Percentiles rank a stretch among this genome's conserved stretches.
These are phyloP conservation scores for Onychomys arenicola DNA, from an alignment of 2,797 vertebrate species.

Conservation along the genomic window DNA sequence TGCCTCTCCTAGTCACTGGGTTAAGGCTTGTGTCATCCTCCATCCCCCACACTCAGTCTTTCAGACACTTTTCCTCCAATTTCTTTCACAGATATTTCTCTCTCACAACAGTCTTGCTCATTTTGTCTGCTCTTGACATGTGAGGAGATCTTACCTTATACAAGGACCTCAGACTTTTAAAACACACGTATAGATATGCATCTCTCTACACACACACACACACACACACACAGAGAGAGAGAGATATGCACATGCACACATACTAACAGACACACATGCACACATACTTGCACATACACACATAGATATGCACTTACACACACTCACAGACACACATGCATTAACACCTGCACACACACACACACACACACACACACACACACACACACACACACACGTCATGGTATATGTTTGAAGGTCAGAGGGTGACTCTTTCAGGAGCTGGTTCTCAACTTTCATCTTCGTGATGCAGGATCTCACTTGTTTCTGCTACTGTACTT, in stretches of 20 bases:
- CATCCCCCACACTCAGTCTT: not conserved
- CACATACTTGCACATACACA: not conserved
- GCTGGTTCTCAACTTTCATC: not conserved
- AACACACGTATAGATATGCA: not conserved
- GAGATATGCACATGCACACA: not conserved
- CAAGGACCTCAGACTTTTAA: not conserved
- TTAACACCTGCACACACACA: too few species aligned
- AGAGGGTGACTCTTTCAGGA: not conserved
- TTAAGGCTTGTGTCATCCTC: not conserved
- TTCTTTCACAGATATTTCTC: not conserved
- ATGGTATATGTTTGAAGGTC: not conserved
- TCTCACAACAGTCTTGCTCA: not conserved
- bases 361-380: not conserved
- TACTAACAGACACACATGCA: not conserved
- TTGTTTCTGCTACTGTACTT: not conserved
- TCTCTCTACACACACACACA: too few species aligned
- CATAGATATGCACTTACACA: not conserved
- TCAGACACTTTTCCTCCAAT: not conserved
- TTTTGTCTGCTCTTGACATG: not conserved
- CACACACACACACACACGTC: not conserved
- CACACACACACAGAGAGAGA: not conserved
- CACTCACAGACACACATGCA: too few species aligned
- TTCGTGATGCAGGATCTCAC: not conserved
- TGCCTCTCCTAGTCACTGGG: not conserved
- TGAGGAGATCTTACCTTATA: not conserved